These are phyloP conservation scores for Pseudococcus viburni DNA, from an alignment of 2,888 invertebrate species.

Conservation along the genomic window DNA sequence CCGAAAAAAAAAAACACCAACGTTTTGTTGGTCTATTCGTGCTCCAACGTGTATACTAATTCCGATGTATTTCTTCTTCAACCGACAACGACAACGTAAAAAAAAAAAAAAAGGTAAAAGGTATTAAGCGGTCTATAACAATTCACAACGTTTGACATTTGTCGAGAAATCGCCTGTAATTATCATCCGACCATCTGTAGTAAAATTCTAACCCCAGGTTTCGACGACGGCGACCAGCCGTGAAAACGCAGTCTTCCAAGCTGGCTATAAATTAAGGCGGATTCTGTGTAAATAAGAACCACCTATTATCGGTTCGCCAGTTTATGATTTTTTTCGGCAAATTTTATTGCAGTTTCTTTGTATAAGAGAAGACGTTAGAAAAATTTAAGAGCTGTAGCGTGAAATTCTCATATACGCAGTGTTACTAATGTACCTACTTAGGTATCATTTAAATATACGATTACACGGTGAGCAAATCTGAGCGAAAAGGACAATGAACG, in stretches of 20 bases:
- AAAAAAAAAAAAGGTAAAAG: background rate
- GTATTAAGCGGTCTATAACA: constrained; percentile 22
- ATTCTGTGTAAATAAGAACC: constrained; percentile 1
- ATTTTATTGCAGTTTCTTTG: background rate
- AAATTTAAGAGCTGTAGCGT: background rate
- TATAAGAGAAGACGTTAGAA: background rate
- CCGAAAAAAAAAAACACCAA: background rate
- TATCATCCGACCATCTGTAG: constrained; percentile 47
- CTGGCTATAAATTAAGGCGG: constrained; percentile 47
- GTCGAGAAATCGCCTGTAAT: constrained; percentile 51
- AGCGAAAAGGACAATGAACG: too few species aligned
- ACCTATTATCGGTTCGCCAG: constrained; percentile 46
- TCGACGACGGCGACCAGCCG: constrained; percentile 29
- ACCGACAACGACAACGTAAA: background rate
- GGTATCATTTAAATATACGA: too few species aligned
- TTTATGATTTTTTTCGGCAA: background rate
- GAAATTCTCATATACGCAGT: background rate
- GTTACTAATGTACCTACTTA: too few species aligned
- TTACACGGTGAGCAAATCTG: too few species aligned
- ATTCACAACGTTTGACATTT: constrained; percentile 56
- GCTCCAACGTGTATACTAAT: background rate
- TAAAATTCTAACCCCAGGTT: constrained; percentile 38
- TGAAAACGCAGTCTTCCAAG: constrained; percentile 42
- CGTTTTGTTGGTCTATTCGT: background rate
- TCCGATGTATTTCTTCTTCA: background rate